Conservation (phyloP, 2,797 vertebrate genomes). For the Tapera naevia region DNA sequence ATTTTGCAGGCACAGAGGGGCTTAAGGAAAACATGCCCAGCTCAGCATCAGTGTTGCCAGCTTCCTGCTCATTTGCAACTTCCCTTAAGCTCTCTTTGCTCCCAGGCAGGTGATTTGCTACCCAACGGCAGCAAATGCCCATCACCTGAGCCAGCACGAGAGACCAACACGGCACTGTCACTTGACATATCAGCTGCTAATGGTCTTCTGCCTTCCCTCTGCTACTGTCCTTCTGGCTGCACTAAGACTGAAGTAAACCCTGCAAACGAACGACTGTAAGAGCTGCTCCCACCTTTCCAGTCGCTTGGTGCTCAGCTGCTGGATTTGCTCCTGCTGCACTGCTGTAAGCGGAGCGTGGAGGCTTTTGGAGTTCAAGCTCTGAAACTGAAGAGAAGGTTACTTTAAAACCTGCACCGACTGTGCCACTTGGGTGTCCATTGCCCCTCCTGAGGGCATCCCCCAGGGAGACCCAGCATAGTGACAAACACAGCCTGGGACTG, state of each 20-base stretch:
- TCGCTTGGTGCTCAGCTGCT: constrained; percentile 82
- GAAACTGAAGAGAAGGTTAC: constrained; percentile 78
- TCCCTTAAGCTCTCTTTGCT: not conserved
- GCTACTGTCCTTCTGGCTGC: not conserved
- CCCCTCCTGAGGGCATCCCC: not conserved
- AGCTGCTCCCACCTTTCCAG: constrained; percentile 80
- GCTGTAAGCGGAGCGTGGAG: constrained; percentile 75
- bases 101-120: not conserved
- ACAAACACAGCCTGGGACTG: not conserved
- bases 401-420: not conserved
- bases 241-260: not conserved
- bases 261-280: not conserved
- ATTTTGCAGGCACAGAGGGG: not conserved
- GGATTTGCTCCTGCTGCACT: constrained; percentile 77
- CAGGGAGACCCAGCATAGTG: not conserved
- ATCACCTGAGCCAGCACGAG: not conserved
- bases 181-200: not conserved
- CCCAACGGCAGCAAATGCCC: not conserved
- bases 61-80: not conserved
- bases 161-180: not conserved
- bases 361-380: constrained; percentile 74
- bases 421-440: not conserved
- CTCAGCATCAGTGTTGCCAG: not conserved
- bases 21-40: not conserved
- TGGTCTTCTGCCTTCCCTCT: not conserved